phyloP scores from a whole-genome alignment of 2,888 invertebrate genomes.

The Molanna angustata region DNA sequence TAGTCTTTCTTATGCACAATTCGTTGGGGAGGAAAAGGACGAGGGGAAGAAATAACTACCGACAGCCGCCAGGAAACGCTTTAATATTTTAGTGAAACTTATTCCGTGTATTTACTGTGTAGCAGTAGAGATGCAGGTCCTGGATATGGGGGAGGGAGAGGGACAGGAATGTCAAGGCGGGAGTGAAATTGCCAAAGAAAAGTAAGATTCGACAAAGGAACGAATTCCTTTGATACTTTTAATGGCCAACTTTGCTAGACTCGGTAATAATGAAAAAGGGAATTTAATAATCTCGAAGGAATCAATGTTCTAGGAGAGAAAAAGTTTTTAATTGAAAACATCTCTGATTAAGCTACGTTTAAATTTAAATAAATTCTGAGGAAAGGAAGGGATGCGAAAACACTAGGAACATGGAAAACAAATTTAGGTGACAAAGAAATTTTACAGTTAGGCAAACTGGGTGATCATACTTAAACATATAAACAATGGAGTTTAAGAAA shows the following conservation, averaged over 20 bases:
- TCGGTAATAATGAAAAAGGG: constrained; percentile 13
- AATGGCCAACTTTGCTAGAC: constrained; percentile 20
- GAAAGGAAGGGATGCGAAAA: no score
- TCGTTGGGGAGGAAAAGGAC: background rate
- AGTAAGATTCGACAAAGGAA: constrained; percentile 18
- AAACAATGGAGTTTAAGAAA: no score
- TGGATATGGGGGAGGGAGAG: background rate
- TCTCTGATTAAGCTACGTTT: no score
- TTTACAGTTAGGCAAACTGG: no score
- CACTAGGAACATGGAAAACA: no score
- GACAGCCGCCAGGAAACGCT: background rate
- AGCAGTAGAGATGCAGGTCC: background rate
- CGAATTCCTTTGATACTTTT: constrained; percentile 20
- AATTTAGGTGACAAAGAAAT: no score
- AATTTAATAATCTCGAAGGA: constrained; percentile 17
- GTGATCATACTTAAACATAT: no score
- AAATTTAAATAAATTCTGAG: no score
- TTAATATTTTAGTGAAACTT: constrained; percentile 19
- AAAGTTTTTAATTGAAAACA: constrained; percentile 6
- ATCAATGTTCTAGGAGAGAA: constrained; percentile 10
- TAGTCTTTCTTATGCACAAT: constrained; percentile 1
- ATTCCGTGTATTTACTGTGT: constrained; percentile 8
- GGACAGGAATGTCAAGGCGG: constrained; percentile 8
- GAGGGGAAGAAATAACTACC: constrained; percentile 1
- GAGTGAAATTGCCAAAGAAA: constrained; percentile 9